Conservation (phyloP, 1,140 invertebrate species). For the Araneus ventricosus region DNA sequence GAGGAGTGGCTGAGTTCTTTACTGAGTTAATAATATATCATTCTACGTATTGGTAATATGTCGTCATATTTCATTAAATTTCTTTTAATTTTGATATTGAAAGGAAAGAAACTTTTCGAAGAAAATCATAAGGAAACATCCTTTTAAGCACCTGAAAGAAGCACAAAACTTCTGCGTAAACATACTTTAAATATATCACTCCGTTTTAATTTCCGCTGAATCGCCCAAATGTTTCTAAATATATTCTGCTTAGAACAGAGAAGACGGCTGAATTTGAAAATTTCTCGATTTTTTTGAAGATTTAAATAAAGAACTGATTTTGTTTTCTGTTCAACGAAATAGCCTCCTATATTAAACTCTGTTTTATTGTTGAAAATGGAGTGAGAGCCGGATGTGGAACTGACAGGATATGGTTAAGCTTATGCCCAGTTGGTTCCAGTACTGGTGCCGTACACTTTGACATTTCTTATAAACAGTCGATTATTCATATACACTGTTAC, state of each 20-base stretch:
- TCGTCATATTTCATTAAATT: too few species aligned
- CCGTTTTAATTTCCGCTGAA: slow-evolving; percentile 7
- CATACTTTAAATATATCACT: not conserved
- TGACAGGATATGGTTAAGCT: too few species aligned
- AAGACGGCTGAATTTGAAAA: not conserved
- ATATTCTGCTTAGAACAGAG: not conserved
- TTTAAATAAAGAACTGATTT: not conserved
- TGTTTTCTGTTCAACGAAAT: not conserved
- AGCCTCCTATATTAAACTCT: not conserved
- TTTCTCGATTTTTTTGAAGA: not conserved
- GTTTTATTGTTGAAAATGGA: not conserved
- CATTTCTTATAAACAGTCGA: too few species aligned
- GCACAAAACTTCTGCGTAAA: not conserved
- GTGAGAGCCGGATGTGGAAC: not conserved
- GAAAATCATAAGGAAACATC: too few species aligned
- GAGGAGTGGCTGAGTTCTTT: too few species aligned
- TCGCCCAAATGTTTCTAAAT: not conserved
- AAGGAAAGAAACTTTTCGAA: too few species aligned
- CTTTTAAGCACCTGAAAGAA: not conserved
- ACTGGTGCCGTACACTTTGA: too few species aligned
- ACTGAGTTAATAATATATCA: too few species aligned
- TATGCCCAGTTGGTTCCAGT: too few species aligned
- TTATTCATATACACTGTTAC: too few species aligned
- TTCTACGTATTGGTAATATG: too few species aligned
- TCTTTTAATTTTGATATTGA: too few species aligned